Evolutionary conservation across 2,797 vertebrate genomes (phyloP), one percentile per base, ranked within the genome.

Genomic region (Enteromius argenteus): DNA sequence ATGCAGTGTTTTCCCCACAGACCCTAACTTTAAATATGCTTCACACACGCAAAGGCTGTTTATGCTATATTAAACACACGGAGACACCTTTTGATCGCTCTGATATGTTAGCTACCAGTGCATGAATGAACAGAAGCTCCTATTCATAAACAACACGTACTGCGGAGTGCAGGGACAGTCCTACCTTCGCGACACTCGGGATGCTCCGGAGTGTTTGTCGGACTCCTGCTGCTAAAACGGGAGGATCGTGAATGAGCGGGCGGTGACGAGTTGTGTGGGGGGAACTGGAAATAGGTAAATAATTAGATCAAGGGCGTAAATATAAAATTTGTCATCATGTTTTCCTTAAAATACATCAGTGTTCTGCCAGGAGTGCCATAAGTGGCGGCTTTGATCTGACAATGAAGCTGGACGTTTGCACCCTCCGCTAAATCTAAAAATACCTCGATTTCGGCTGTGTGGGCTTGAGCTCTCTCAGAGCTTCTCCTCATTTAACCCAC

Each of bases 381-480:
- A 67, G 81, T 37, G 21, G 15, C 69, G 23, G 56, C 73, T 68
- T 87, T 85, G 84, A 83, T 85, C 74, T 84, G 76, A 75, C 84
- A 83, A 79, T 14, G 51, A 81, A 68, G 44, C 68, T 76, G 77
- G 78, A 87, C 78, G 67, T 84, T 81, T 79, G 78, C 69, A 85
- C 73, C 72, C 86, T 78, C 72, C 66, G 81, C 60, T 80, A 78
- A 93, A 92, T 94, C 96, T 97, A 97, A 96, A 97, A 96, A 97
- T 97, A 97, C 91, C 94, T 87, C 87, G 90, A 93, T 93, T 95
- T 90, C 91, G 95, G 95, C 95, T 95, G 94, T 95, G 94, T 94
- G 56, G 95, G 93, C 94, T 94, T 60, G 95, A 94, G 94, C 92
- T 93, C 93, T 94, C 93, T 96, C 93, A 95, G 93, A 95, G 94